A percentile compares a stretch with the other conserved stretches of the same genome.
Evolutionary conservation across 2,797 vertebrate species (phyloP).

Genomic region (Myripristis murdjan): DNA sequence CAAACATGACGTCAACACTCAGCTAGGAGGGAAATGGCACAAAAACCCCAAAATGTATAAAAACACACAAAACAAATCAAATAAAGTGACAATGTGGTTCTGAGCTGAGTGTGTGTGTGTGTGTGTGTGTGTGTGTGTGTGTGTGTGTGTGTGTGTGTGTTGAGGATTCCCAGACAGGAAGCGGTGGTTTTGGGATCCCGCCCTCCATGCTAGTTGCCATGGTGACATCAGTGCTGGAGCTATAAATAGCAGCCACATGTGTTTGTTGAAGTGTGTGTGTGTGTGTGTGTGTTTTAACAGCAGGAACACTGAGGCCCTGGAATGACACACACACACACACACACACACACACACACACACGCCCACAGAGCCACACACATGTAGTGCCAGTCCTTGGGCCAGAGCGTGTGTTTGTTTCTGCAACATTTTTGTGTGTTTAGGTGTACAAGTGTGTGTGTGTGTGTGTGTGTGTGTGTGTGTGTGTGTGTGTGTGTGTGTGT

Average conservation of each 20-base stretch:
- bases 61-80: background rate
- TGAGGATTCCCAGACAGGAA: constrained; percentile 57
- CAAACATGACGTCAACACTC: background rate
- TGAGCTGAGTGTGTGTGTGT: background rate
- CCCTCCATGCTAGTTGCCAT: constrained; percentile 40
- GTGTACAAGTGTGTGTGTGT: background rate
- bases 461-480: background rate
- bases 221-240: constrained; percentile 57
- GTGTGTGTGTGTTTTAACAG: constrained; percentile 64
- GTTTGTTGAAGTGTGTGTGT: constrained; percentile 62
- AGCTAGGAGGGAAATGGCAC: background rate
- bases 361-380: too few relatives aligned
- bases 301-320: constrained; percentile 21
- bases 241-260: constrained; percentile 74
- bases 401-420: constrained; percentile 9
- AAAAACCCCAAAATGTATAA: background rate
- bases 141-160: constrained; percentile 16
- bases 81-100: constrained; percentile 10
- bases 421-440: background rate
- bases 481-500: background rate
- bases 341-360: too few relatives aligned
- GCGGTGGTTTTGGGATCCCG: constrained; percentile 10
- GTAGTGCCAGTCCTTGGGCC: background rate
- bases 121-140: constrained; percentile 17
- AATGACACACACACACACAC: constrained; percentile 3